Conservation (phyloP, 2,888 invertebrate species). For the Hoplodrina ambigua region DNA sequence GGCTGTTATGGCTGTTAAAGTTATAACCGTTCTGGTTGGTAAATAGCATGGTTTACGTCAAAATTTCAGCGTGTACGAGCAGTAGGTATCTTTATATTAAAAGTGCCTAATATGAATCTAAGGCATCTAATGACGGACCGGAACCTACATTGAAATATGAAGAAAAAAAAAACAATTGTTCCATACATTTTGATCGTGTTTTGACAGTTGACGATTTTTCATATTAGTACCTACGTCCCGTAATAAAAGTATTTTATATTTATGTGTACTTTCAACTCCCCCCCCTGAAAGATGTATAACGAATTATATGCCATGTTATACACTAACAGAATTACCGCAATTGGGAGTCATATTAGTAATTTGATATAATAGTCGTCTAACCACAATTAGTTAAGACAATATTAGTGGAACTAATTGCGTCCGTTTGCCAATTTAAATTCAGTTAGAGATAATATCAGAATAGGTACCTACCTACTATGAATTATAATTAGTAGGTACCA, state of each 20-base stretch:
- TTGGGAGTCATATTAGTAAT: neutral
- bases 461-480: constrained; percentile 7
- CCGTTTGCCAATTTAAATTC: constrained; percentile 14
- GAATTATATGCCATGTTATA: too few relatives aligned
- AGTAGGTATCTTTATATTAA: too few relatives aligned
- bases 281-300: too few relatives aligned
- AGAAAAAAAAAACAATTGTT: too few relatives aligned
- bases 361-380: neutral
- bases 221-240: too few relatives aligned
- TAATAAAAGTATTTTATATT: too few relatives aligned
- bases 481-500: constrained; percentile 6
- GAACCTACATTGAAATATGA: too few relatives aligned
- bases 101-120: neutral
- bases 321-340: too few relatives aligned
- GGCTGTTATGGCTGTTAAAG: constrained; percentile 42
- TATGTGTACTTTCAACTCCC: too few relatives aligned
- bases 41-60: constrained; percentile 20
- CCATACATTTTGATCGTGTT: too few relatives aligned
- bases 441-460: constrained; percentile 16
- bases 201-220: too few relatives aligned
- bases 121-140: too few relatives aligned
- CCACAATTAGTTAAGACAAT: neutral
- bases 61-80: neutral
- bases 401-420: constrained; percentile 10
- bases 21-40: constrained; percentile 43